Evolutionary conservation across 2,888 invertebrate genomes (phyloP).

Genomic region (Macrostomum cliftonense): DNA sequence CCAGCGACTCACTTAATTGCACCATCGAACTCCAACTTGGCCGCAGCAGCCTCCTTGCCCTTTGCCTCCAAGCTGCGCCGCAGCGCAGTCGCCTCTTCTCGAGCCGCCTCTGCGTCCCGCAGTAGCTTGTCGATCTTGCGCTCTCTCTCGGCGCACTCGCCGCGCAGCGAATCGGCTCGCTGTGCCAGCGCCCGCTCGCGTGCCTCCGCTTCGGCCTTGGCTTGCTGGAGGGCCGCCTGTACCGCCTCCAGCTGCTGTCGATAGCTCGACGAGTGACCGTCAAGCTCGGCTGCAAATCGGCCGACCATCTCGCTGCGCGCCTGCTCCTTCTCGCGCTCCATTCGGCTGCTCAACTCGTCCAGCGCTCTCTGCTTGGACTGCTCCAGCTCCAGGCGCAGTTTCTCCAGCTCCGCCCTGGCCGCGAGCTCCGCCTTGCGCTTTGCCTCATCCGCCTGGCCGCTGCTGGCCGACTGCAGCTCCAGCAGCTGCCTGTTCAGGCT

Average conservation of each 20-base stretch:
- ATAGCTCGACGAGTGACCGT: slow-evolving; percentile 1
- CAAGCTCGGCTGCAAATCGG: not conserved
- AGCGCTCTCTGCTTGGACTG: not conserved
- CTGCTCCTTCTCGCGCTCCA: slow-evolving; percentile 1
- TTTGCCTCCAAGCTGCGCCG: slow-evolving; percentile 23
- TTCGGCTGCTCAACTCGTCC: not conserved
- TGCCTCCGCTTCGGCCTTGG: not conserved
- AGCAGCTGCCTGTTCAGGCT: not conserved
- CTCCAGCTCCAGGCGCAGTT: not conserved
- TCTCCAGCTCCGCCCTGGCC: not conserved
- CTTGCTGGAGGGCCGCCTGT: not conserved
- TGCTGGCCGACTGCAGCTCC: not conserved
- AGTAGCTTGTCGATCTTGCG: slow-evolving; percentile 10
- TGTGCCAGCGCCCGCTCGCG: not conserved
- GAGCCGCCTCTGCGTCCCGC: slow-evolving; percentile 11
- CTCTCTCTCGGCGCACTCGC: not conserved
- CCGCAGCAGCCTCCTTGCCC: slow-evolving; percentile 24
- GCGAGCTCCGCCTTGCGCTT: not conserved
- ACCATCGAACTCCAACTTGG: slow-evolving; percentile 23
- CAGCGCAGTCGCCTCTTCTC: slow-evolving; percentile 4
- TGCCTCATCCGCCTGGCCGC: not conserved
- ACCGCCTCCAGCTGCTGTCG: not conserved
- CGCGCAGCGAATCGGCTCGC: not conserved
- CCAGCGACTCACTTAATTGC: slow-evolving; percentile 16
- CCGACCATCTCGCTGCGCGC: slow-evolving; percentile 2